These are phyloP conservation scores for Megaustenia siamemsis DNA, from an alignment of 2,888 invertebrate genomes.

Conservation along the genomic window DNA sequence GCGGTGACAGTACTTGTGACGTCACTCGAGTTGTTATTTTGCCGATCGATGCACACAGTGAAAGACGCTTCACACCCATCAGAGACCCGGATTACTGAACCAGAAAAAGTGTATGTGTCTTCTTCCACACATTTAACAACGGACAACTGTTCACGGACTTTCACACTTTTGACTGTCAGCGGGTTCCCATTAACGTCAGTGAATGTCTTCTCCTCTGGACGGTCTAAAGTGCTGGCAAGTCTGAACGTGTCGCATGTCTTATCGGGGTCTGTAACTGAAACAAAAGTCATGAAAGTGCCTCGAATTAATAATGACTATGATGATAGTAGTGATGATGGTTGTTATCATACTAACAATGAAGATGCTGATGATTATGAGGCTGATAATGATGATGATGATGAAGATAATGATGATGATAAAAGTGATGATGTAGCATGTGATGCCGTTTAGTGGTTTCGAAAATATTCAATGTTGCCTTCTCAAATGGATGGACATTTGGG, in stretches of 20 bases:
- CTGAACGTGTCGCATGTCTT: background rate
- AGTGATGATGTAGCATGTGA: too few species aligned
- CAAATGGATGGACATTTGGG: too few species aligned
- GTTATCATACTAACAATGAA: too few species aligned
- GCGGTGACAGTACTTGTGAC: too few species aligned
- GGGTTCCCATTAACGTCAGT: background rate
- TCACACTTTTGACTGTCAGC: constrained; percentile 10
- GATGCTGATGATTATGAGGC: too few species aligned
- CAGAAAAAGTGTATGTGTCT: constrained; percentile 3
- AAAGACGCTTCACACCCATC: constrained; percentile 4
- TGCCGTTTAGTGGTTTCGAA: too few species aligned
- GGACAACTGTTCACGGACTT: background rate
- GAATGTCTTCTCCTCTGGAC: background rate
- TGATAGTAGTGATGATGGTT: too few species aligned
- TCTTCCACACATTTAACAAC: background rate
- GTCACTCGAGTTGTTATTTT: background rate
- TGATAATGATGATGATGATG: too few species aligned
- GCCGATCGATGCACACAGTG: constrained; percentile 7
- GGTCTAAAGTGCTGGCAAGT: background rate
- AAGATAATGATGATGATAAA: too few species aligned
- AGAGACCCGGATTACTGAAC: background rate
- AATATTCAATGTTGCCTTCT: too few species aligned
- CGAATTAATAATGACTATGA: too few species aligned
- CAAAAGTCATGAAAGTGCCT: background rate
- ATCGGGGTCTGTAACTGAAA: background rate